Base-by-base conservation (phyloP, 2,797 vertebrate species). In the Propithecus perrieri region DNA sequence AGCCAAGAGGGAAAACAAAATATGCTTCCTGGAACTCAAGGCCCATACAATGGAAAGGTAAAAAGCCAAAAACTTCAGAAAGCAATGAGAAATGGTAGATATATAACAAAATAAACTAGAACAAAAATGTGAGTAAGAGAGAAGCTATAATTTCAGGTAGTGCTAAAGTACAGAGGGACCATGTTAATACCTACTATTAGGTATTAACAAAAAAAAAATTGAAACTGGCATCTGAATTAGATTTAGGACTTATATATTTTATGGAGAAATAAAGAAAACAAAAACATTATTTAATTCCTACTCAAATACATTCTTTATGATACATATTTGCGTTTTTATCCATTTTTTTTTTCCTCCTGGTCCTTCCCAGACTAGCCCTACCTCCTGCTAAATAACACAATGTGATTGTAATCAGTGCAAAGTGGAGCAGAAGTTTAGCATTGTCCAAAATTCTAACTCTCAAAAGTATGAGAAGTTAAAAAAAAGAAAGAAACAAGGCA, bases 1-100 rank as follows among this genome's bases (percentile, higher is more conserved):
- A 96, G 81, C 84, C 95, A 85, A 95, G 57, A 78, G 55, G 89
- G 87, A 94, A 95, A 96, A 96, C 55, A 89, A 90, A 96, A 71
- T 59, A 46, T 65, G 53, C 48, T 94, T 92, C 84, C 86, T 33
- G 85, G 91, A 93, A 81, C 84, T 84, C 75, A 65, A 55, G 22
- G 63, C 14, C 53, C 35, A 3, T 17, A 78, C 38, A 20, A 65
- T 28, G 13, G 53, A 85, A 80, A 96, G 33, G 33, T 57, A 95
- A 97, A 97, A 96, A 85, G 20, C 2, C 4, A 3, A 67, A 90
- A 94, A 85, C 72, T 85, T 96, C 59, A 95, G 63, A 81, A 83
- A 85, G 59, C 46, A 46, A 85, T 91, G 79, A 97, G 43, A 96
- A 95, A 94, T 79, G 75, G 57, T 2, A 71, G 63, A 78, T 15